phyloP scores from a whole-genome alignment of 2,888 invertebrate species.

The Dynastes hyllus region DNA sequence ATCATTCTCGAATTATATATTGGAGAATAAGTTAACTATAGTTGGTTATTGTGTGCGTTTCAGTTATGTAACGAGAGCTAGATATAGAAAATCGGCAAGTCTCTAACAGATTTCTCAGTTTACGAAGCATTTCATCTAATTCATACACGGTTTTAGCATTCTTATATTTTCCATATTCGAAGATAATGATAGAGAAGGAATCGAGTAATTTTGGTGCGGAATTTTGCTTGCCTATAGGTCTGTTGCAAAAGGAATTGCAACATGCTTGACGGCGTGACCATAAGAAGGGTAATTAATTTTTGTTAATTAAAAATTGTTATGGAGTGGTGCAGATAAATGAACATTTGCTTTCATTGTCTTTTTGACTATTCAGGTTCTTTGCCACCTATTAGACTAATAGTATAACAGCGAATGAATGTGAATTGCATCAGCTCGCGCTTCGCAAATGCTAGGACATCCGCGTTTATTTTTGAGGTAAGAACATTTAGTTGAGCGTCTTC shows the following conservation, averaged over 20 bases:
- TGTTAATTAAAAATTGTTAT: neutral
- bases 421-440: conserved; percentile 34
- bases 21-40: too few species aligned
- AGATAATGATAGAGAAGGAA: conserved; percentile 2
- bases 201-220: neutral
- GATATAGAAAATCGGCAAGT: neutral
- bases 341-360: neutral
- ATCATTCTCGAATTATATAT: too few species aligned
- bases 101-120: neutral
- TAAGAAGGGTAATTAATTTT: neutral
- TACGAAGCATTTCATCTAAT: neutral
- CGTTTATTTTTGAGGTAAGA: conserved; percentile 32
- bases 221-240: neutral
- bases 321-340: neutral
- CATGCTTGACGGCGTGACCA: too few species aligned
- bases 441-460: neutral
- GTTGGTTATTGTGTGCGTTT: neutral
- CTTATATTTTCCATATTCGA: neutral
- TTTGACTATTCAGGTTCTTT: neutral
- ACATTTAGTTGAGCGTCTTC: conserved; percentile 20
- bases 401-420: neutral
- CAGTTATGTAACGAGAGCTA: neutral
- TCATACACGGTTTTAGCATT: too few species aligned
- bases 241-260: neutral
- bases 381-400: neutral